These are phyloP conservation scores for Globodera rostochiensis DNA, from an alignment of 1,140 invertebrate species.

Conservation along the genomic window DNA sequence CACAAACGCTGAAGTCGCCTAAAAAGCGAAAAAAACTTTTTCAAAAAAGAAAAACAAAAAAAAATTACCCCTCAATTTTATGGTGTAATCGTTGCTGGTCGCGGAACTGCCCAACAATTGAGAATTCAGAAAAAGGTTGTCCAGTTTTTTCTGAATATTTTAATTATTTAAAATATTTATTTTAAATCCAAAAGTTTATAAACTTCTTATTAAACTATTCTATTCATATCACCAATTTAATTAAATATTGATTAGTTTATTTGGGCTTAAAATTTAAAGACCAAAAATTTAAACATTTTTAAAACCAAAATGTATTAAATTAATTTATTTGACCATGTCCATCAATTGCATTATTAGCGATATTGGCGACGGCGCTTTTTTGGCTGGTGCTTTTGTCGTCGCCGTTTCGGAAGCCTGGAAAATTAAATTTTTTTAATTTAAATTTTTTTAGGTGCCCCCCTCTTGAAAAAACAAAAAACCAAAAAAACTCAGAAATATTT, in stretches of 20 bases:
- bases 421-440: background rate
- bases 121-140: background rate
- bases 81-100: background rate
- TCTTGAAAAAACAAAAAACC: no score
- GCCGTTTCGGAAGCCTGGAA: background rate
- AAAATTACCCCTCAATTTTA: background rate
- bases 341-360: background rate
- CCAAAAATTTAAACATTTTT: no score
- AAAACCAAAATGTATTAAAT: no score
- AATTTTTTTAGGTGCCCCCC: background rate
- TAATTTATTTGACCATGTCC: background rate
- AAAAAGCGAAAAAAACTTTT: background rate
- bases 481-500: no score
- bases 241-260: no score
- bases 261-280: background rate
- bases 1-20: background rate
- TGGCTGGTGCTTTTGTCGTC: background rate
- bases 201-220: no score
- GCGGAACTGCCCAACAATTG: background rate
- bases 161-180: background rate
- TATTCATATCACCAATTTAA: no score
- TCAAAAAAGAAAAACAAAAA: background rate
- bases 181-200: no score
- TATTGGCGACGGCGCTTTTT: background rate
- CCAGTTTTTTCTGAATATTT: background rate